Base-by-base conservation (phyloP, 2,113 vertebrate species). In the Grammomys dolichurus region DNA sequence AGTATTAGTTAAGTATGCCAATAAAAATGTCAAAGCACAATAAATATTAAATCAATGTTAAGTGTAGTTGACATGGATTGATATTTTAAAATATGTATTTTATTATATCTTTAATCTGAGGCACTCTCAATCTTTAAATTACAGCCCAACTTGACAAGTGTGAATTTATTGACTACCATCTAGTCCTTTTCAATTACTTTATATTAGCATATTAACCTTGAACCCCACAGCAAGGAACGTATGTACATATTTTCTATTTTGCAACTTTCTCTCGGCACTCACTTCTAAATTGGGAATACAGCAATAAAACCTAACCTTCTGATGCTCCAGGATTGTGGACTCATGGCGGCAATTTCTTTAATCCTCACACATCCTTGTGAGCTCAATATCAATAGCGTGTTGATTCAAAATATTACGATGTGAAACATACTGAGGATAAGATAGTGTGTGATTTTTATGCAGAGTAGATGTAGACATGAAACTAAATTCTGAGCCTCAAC, bases 101-200 rank as follows among this genome's bases (percentile, higher is more conserved):
- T 46, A 84, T 85, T 95, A 87, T 70, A 87, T 60, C 8, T 91
- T 94, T 89, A 78, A 87, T 93, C 33, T 24, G 78, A 93, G 10
- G 36, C 10, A 87, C 43, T 93, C n/a, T 86, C 48, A n/a, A 94
- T 75, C 26, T 90, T 95, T 95, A 85, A 94, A 80, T 95, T 95
- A 89, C 58, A 85, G 56, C 58, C 60, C 94, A 87, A 81, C 17
- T 54, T 91, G 92, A 82, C 80, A 87, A 67, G 22, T 93, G 40
- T 95, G 96, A 90, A 95, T 95, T 93, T 95, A 95, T 95, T 90
- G 89, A 92, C 81, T 96, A 65, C 24, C 28, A 78, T 70, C 48
- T 48, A 95, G 40, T 73, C 5, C 28, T 95, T 93, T 96, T 89
- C 60, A 90, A 40, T 91, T 97, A 95, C 14, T 92, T 31, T 26